These are phyloP conservation scores for Danionella cerebrum DNA, from an alignment of 2,113 vertebrate species.

Conservation along the genomic window DNA sequence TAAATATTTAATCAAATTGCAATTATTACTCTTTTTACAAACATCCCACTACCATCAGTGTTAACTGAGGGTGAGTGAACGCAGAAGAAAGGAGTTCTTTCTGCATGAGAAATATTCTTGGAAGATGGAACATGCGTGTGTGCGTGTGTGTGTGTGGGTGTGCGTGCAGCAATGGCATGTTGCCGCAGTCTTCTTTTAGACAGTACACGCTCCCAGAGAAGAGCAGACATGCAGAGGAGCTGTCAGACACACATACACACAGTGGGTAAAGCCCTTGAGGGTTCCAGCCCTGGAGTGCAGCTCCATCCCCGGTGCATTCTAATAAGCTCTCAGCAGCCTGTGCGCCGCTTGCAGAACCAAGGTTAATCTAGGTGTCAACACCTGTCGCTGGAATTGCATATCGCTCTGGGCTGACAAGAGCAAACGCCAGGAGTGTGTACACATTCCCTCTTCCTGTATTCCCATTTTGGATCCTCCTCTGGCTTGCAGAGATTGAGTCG, in stretches of 20 bases:
- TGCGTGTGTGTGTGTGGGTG: too few species aligned
- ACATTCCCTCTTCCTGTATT: slow-evolving; percentile 2
- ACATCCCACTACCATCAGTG: too few species aligned
- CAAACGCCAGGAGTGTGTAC: slow-evolving; percentile 10
- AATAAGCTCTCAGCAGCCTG: slow-evolving; percentile 29
- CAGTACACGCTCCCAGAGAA: not conserved
- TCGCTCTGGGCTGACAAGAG: slow-evolving; percentile 24
- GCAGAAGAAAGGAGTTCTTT: not conserved
- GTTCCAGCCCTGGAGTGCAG: slow-evolving; percentile 28
- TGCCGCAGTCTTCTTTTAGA: not conserved
- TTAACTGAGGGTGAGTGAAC: not conserved
- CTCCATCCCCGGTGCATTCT: slow-evolving; percentile 26
- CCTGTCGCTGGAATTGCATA: slow-evolving; percentile 16
- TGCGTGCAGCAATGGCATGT: not conserved
- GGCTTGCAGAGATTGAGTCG: not conserved
- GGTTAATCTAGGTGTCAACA: slow-evolving; percentile 37
- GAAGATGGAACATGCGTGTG: not conserved
- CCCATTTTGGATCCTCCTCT: not conserved
- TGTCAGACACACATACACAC: slow-evolving; percentile 16
- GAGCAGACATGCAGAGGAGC: not conserved
- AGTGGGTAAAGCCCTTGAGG: slow-evolving; percentile 17
- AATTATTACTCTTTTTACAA: too few species aligned
- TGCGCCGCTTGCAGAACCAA: slow-evolving; percentile 29
- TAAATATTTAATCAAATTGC: too few species aligned
- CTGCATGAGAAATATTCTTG: not conserved